Base-by-base conservation (phyloP, 1,140 invertebrate species). In the Pogonus chalceus region DNA sequence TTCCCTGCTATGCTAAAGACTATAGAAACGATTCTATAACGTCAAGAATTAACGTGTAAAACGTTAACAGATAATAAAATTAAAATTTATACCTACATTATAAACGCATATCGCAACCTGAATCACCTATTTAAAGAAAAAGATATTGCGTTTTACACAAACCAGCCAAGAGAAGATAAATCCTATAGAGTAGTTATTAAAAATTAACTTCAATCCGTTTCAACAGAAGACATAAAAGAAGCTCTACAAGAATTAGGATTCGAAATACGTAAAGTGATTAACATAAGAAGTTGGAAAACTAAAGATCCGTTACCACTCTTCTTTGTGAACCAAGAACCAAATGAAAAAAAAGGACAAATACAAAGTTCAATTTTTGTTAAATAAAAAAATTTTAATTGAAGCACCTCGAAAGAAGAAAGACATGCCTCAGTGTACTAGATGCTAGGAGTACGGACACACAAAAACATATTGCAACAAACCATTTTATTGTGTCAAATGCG, bases 361-460 rank as follows among this genome's bases (percentile, higher is more conserved):
- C 23, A 60, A 65, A n/a, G 31, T 65, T 2, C 58, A 64, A 46
- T 7, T 55, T 16, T 52, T 68, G 1, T 20, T 58, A 9, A 58
- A 67, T 22, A 56, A 56, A 7, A 57, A 58, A 54, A 56, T 68
- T 2, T 56, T 53, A 49, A 26, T 63, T 20, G 62, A 68, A 60
- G 52, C 62, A 7, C 64, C 62, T 1, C 47, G 35, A 14, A 57
- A 60, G 49, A 52, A 58, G 18, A 64, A 37, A 10, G 55, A 56
- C 18, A 61, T 69, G 3, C 57, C 58, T 1, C 68, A 69, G 52
- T 69, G 68, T 47, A 52, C 47, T 18, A 55, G 62, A 14, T 70
- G 65, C 49, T 65, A 71, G 58, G 37, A 56, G 21, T 69, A 59
- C 51, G 66, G 67, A 2, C 68, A 70, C 47, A 67, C 66, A 7